Conservation (phyloP, 1,140 invertebrate genomes). For the Solen grandis region DNA sequence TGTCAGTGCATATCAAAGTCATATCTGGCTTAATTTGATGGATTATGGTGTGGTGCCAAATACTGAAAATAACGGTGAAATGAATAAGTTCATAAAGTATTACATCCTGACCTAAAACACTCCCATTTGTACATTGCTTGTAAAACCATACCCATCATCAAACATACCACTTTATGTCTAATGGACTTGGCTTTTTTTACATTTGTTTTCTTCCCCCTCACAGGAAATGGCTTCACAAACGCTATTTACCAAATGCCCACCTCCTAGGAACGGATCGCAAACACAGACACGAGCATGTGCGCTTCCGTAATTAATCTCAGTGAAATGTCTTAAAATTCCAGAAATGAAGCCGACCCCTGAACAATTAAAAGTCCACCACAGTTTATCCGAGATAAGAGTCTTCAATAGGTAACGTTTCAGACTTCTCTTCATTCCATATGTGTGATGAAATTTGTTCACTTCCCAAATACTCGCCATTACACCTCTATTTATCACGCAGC, state of each 20-base stretch:
- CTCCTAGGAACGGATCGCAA: constrained; percentile 49
- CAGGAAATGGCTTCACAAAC: background rate
- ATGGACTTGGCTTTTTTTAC: background rate
- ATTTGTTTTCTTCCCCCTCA: background rate
- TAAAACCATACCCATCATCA: background rate
- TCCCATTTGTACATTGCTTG: background rate
- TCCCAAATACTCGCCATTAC: constrained; percentile 27
- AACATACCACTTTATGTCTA: background rate
- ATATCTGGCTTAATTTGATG: no score
- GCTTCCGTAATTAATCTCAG: constrained; percentile 33
- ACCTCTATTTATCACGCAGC: background rate
- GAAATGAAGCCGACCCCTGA: constrained; percentile 38
- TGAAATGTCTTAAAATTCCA: constrained; percentile 57
- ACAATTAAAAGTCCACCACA: constrained; percentile 41
- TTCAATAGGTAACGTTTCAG: constrained; percentile 16
- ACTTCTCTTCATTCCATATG: constrained; percentile 44
- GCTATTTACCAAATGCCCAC: background rate
- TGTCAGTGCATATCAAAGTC: no score
- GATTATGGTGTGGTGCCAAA: no score
- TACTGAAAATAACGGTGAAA: no score
- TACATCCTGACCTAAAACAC: background rate
- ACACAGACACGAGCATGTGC: constrained; percentile 21
- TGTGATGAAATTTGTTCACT: constrained; percentile 19
- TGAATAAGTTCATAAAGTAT: constrained; percentile 25
- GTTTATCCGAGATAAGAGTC: constrained; percentile 42